Evolutionary conservation across 2,113 vertebrate genomes (phyloP), one percentile per base, ranked within the genome.

Genomic region (Pseudois nayaur): DNA sequence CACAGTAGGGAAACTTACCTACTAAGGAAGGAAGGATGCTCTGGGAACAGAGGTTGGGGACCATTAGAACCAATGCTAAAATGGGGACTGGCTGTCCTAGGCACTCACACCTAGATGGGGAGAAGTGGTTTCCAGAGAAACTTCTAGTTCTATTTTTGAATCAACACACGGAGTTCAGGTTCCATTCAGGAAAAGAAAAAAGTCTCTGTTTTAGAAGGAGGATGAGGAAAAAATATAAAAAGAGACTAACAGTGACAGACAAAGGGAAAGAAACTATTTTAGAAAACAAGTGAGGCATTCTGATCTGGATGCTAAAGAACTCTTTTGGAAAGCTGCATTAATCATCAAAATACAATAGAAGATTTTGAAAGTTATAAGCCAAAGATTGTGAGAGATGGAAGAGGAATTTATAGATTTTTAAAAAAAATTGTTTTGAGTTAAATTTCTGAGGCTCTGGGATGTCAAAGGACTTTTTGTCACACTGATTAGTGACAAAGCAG

Each of bases 321-420:
- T 86, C 67, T 59, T 57, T 74, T 52, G 57, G 43, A 91, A 92
- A 96, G 88, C 64, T 43, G 45, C 7, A 10, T 43, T 36, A 27
- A 79, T 50, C 33, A 82, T 93, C 60, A 40, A 67, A 96, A 88
- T 27, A 48, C 48, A 76, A 17, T 50, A 21, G 29, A 84, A 59
- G 57, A n/a, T 64, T 60, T 86, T 78, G 48, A 76, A 82, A n/a
- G 15, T 90, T 96, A 54, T 52, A 7, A 84, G 31, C 79, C 62
- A 74, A 87, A 33, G 67, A 43, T 52, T 93, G 33, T 89, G 87
- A 52, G 36, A 93, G 13, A 52, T 76, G 36, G 50, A 54, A 88
- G n/a, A 27, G 33, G 21, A 60, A 50, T 25, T 81, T 74, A 57
- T 13, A 50, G 36, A 33, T n/a, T n/a, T n/a, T n/a, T n/a, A 40